These are phyloP conservation scores for Pseudocheirus occidentalis DNA, from an alignment of 2,797 vertebrate genomes.

Conservation along the genomic window DNA sequence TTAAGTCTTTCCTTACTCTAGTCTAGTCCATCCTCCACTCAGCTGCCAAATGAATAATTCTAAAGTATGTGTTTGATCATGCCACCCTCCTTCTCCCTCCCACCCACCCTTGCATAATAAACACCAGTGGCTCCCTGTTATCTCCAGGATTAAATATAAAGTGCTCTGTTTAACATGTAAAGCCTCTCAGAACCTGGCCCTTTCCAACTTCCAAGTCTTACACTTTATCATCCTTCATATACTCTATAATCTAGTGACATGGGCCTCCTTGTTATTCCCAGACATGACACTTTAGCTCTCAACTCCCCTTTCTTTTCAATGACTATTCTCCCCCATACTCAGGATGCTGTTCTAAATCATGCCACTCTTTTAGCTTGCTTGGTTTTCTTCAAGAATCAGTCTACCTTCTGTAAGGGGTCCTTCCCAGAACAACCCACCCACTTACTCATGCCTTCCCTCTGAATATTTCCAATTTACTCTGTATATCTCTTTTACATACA, in stretches of 20 bases:
- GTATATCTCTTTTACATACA: not conserved
- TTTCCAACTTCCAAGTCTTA: not conserved
- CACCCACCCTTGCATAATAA: not conserved
- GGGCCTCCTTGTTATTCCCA: not conserved
- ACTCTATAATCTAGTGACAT: not conserved
- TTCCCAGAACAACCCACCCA: not conserved
- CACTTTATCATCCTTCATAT: not conserved
- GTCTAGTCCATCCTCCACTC: not conserved
- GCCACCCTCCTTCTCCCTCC: not conserved
- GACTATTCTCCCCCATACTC: not conserved
- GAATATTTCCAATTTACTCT: not conserved
- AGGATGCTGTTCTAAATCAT: not conserved
- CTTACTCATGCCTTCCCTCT: not conserved
- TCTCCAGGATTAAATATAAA: not conserved
- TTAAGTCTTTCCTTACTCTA: not conserved
- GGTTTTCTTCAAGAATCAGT: not conserved
- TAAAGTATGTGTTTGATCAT: not conserved
- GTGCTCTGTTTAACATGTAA: not conserved
- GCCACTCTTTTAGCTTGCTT: not conserved
- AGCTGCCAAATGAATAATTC: not conserved
- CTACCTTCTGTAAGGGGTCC: not conserved
- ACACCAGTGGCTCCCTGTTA: not conserved
- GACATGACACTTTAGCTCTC: not conserved
- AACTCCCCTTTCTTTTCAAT: not conserved
- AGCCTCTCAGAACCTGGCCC: not conserved